Evolutionary conservation across 2,888 invertebrate genomes (phyloP).

Genomic region (Loripinus fragilis): DNA sequence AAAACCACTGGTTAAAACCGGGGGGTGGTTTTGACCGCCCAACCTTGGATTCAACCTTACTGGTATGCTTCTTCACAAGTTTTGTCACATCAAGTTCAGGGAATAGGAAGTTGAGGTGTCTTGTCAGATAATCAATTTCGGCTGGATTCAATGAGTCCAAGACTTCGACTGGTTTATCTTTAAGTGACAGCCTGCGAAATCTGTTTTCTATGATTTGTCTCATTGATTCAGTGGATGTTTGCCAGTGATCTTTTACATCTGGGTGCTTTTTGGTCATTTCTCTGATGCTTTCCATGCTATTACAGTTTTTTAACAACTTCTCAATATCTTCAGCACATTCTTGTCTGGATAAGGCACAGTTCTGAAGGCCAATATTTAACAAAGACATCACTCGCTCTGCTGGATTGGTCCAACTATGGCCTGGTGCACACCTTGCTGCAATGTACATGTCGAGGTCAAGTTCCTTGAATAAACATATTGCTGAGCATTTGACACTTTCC

Average conservation of each 20-base stretch:
- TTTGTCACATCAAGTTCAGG: not conserved
- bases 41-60: no score
- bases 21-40: no score
- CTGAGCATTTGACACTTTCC: slow-evolving; percentile 34
- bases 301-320: not conserved
- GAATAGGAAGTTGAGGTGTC: no score
- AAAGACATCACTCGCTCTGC: slow-evolving; percentile 51
- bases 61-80: slow-evolving; percentile 20
- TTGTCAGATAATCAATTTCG: not conserved
- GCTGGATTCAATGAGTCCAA: not conserved
- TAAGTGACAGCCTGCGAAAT: slow-evolving; percentile 11
- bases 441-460: slow-evolving; percentile 33
- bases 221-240: slow-evolving; percentile 21
- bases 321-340: slow-evolving; percentile 12
- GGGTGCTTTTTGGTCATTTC: slow-evolving; percentile 25
- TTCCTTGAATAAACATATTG: slow-evolving; percentile 31
- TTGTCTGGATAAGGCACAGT: slow-evolving; percentile 30
- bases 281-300: slow-evolving; percentile 2
- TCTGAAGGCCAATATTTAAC: slow-evolving; percentile 32
- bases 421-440: slow-evolving; percentile 54
- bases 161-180: not conserved
- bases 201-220: not conserved
- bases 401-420: slow-evolving; percentile 53
- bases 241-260: slow-evolving; percentile 33
- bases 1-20: no score